Evolutionary conservation across 2,113 vertebrate genomes (phyloP), one percentile per base, ranked within the genome.

Genomic region (Planiliza haematocheilus): DNA sequence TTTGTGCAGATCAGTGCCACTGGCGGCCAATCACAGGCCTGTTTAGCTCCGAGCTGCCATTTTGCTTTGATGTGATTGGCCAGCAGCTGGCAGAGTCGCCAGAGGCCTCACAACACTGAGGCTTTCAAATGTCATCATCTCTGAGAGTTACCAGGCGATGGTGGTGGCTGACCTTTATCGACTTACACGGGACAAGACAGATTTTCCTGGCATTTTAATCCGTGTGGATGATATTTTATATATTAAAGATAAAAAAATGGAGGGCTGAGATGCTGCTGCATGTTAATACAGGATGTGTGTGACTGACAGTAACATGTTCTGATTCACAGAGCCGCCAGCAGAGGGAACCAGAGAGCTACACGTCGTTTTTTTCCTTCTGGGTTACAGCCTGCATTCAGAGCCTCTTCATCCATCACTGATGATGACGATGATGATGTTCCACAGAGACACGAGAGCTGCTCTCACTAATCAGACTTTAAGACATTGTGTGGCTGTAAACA

Each of bases 311-410:
- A 41, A 53, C 45, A 36, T 30, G 30, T 38, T 4, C 3, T 53
- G 4, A 3, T 48, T 18, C 66, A 18, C 3, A 37, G 2, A 67
- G 48, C 49, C 4, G 20, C 77, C 90, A 89, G 71, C 71, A 88
- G 89, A 68, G 78, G 89, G 88, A 42, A 3, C 0, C 77, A 89
- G 74, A 84, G 86, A 65, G 74, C 64, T 21, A 34, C 45, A 5
- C 7, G 4, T 21, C n/a, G n/a, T n/a, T n/a, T n/a, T n/a, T 37
- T 1, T 6, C 20, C 37, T n/a, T 36, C n/a, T 45, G 41, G 1
- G 30, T 53, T 10, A 4, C 4, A 46, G 16, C 5, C 45, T 70
- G 52, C 41, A 39, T 16, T 16, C 21, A 37, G n/a, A 8, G 37
- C 8, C 4, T 36, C 41, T 56, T 39, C 63, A 51, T 66, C 43